Evolutionary conservation across 92 coral and sea anemone genomes (phyloP).

Genomic region (Zoanthus solanderi): DNA sequence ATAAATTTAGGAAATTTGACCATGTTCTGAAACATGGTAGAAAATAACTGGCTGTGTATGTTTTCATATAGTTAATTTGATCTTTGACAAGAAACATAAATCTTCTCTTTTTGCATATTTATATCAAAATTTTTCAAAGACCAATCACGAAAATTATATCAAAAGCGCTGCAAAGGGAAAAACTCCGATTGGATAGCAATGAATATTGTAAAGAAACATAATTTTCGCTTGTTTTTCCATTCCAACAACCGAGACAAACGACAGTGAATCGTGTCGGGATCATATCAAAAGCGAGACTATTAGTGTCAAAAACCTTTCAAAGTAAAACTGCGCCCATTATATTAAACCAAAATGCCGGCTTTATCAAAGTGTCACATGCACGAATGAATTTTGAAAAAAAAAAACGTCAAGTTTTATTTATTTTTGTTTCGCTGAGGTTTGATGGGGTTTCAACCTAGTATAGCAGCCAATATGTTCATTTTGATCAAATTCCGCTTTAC

Average conservation of each 20-base stretch:
- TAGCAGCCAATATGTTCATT: not conserved
- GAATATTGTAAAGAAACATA: not conserved
- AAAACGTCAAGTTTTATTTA: not conserved
- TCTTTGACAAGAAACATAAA: no score
- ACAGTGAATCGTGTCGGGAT: conserved; percentile 14
- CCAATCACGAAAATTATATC: not conserved
- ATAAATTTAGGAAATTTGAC: no score
- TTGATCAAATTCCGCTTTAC: conserved; percentile 4
- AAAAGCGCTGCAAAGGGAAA: not conserved
- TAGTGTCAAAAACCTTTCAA: not conserved
- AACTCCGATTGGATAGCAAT: not conserved
- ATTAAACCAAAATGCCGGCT: not conserved
- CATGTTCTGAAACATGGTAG: no score
- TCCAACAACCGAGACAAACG: not conserved
- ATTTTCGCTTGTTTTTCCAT: not conserved
- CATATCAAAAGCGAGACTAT: not conserved
- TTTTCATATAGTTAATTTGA: no score
- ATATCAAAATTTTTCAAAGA: no score
- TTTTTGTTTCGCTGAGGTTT: not conserved
- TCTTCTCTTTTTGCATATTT: no score
- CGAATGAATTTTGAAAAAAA: not conserved
- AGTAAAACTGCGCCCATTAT: not conserved
- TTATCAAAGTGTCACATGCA: not conserved
- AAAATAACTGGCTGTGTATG: no score
- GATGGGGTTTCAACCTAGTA: not conserved